Evolutionary conservation across 2,797 vertebrate species (phyloP), one percentile per base, ranked within the genome.

Genomic region (Clarias platycephalus): DNA sequence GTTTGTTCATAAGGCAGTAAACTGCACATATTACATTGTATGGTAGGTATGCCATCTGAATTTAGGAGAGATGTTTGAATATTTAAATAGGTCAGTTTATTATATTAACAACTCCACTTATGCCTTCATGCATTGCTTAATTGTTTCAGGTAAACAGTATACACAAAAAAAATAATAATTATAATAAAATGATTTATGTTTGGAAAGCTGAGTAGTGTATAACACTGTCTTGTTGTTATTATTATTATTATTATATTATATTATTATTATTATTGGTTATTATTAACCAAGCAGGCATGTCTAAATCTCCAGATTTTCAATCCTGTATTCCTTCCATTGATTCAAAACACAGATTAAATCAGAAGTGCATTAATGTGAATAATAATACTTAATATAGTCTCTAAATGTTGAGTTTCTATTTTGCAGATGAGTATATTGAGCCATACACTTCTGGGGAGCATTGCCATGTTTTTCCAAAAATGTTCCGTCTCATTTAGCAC

Each of bases 361-460:
- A 80, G 76, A 58, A 68, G 60, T 57, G 22, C n/a, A 62, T 86
- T 55, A 40, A 34, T 76, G 28, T 80, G 58, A 84, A 84, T 80
- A 64, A 64, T 74, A 81, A 76, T 22, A 3, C 31, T 57, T 80
- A 10, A 9, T 8, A 55, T 31, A 63, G 24, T 44, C 37, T 70
- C 66, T 71, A 71, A 80, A 40, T 78, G 40, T 64, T 72, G 37
- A 24, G 6, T 16, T 72, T 64, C 20, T 74, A 10, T 31, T 57
- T 31, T 31, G 74, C 20, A 58, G 53, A 31, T 34, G 15, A 28
- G 26, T 53, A 4, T 57, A 31, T 55, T 9, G 74, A 58, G 71
- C 18, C 18, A 55, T 20, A 20, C 18, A 13, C 53, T 24, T 57
- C 74, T 34, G n/a, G 16, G 72, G 3, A 55, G 3, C 18, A 31